phyloP scores from a whole-genome alignment of 2,797 vertebrate genomes.

The Limosa lapponica region DNA sequence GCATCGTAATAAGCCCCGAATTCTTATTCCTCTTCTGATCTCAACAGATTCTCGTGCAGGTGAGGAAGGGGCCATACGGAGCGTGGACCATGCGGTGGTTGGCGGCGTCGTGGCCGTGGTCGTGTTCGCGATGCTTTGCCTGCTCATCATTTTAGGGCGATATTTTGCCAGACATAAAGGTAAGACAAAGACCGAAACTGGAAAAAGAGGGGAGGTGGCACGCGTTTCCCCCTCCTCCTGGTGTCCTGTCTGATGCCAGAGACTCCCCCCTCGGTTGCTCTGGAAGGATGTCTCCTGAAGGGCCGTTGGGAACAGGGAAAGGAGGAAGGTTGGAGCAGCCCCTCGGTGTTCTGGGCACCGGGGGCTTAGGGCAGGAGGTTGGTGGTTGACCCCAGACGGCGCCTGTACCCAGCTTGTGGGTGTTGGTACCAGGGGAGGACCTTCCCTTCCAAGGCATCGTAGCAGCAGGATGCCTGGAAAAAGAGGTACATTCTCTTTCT shows the following conservation, averaged over 20 bases:
- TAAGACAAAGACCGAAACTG: constrained; percentile 53
- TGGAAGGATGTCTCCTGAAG: background rate
- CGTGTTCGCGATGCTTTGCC: constrained; percentile 97
- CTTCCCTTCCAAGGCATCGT: background rate
- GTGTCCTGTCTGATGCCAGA: fast-evolving
- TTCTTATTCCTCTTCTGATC: constrained; percentile 61
- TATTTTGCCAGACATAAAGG: constrained; percentile 99
- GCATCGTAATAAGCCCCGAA: fast-evolving
- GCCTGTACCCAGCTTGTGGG: background rate
- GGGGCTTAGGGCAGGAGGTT: background rate
- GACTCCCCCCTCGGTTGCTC: background rate
- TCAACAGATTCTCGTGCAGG: constrained; percentile 92
- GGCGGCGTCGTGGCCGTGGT: constrained; percentile 98
- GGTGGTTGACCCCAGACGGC: background rate
- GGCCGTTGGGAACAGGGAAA: background rate
- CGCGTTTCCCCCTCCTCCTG: fast-evolving
- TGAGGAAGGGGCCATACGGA: constrained; percentile 86
- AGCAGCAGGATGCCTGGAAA: background rate
- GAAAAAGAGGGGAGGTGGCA: background rate
- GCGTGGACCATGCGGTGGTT: constrained; percentile 97
- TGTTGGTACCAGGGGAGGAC: background rate
- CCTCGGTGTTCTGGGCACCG: fast-evolving
- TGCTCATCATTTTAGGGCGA: constrained; percentile 96
- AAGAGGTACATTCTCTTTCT: fast-evolving
- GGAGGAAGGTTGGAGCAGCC: background rate